These are phyloP conservation scores for Danionella cerebrum DNA, from an alignment of 2,113 vertebrate species.

Conservation along the genomic window DNA sequence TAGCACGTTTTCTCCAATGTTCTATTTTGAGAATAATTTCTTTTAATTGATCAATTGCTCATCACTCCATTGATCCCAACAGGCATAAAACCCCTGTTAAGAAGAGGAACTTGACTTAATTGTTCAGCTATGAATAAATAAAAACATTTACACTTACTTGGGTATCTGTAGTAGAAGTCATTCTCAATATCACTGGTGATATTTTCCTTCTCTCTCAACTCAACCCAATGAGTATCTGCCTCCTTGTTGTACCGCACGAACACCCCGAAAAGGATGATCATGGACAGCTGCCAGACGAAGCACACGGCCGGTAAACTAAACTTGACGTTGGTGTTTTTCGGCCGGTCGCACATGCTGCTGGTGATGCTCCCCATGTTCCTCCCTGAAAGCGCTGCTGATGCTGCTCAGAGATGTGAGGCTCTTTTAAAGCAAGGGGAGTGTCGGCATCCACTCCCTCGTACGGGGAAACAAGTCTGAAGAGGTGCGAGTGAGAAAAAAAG, in stretches of 20 bases:
- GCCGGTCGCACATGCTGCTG: slow-evolving; percentile 44
- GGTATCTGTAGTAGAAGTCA: slow-evolving; percentile 94
- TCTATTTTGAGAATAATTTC: no score
- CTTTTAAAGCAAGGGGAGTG: no score
- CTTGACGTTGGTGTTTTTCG: slow-evolving; percentile 74
- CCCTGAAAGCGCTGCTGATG: neutral
- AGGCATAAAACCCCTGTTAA: neutral
- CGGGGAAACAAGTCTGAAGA: no score
- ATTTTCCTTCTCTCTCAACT: slow-evolving; percentile 50
- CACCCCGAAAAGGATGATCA: slow-evolving; percentile 87
- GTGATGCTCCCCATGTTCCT: slow-evolving; percentile 51
- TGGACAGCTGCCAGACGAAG: slow-evolving; percentile 76
- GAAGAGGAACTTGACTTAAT: no score
- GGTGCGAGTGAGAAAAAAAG: no score
- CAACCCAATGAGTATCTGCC: slow-evolving; percentile 66
- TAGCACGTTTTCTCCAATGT: no score
- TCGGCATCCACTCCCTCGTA: no score
- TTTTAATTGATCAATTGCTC: no score
- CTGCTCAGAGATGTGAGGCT: neutral
- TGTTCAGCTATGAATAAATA: no score
- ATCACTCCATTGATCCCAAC: no score
- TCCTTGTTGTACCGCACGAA: slow-evolving; percentile 78
- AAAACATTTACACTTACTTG: slow-evolving; percentile 78
- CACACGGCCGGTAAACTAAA: slow-evolving; percentile 76
- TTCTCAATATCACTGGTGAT: slow-evolving; percentile 76